These are phyloP conservation scores for Phylloscopus collybita DNA, from an alignment of 2,797 vertebrate species.

Conservation along the genomic window DNA sequence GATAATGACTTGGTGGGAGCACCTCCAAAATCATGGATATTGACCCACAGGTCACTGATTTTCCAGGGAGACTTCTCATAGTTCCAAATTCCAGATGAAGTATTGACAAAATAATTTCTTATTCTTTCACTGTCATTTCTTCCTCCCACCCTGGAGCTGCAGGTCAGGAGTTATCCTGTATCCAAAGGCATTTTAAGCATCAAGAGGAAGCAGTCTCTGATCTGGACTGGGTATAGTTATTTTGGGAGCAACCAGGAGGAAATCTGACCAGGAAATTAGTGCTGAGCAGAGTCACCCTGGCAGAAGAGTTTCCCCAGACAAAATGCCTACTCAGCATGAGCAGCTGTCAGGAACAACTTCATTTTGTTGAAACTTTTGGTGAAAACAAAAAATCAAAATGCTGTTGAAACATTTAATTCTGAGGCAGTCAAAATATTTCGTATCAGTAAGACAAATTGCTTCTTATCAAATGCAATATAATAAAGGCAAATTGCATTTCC, in stretches of 20 bases:
- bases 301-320: background rate
- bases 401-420: background rate
- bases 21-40: background rate
- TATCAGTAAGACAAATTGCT: background rate
- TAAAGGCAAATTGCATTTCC: conserved; percentile 22
- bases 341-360: background rate
- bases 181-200: background rate
- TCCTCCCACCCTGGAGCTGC: background rate
- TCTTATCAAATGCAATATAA: background rate
- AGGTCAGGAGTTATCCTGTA: background rate
- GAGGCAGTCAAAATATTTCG: conserved; percentile 30
- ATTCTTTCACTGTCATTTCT: background rate
- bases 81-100: background rate
- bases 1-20: background rate
- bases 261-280: background rate
- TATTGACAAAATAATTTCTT: background rate
- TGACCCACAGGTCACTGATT: background rate
- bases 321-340: background rate
- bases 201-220: background rate
- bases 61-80: background rate
- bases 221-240: background rate
- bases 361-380: background rate
- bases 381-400: background rate
- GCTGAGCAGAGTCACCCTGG: background rate
- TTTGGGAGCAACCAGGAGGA: background rate